Conservation (phyloP, 2,888 invertebrate genomes). For the Spialia ferax region DNA sequence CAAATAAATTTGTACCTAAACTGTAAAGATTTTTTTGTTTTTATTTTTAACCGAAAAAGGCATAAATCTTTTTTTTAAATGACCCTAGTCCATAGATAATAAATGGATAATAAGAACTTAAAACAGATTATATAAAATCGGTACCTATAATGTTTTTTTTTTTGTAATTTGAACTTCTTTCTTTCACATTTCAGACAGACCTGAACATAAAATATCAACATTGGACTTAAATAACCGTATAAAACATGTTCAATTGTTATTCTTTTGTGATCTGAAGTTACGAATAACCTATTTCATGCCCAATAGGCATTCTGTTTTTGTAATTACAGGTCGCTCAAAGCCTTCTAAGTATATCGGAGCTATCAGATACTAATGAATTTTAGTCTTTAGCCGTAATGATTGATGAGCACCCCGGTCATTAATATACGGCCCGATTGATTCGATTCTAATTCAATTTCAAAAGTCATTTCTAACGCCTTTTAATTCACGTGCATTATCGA, state of each 20-base stretch:
- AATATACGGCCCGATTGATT: conserved; percentile 59
- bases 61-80: no score
- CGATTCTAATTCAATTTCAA: conserved; percentile 53
- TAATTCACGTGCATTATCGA: conserved; percentile 38
- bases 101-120: no score
- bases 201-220: no score
- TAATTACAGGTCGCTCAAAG: conserved; percentile 41
- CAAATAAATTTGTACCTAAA: no score
- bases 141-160: no score
- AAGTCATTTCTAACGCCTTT: conserved; percentile 47
- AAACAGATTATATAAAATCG: no score
- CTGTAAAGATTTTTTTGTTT: no score
- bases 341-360: conserved; percentile 46
- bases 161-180: no score
- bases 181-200: no score
- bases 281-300: conserved; percentile 1
- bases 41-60: no score
- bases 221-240: no score
- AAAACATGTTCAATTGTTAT: neutral
- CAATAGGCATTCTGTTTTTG: conserved; percentile 12
- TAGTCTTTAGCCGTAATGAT: conserved; percentile 50
- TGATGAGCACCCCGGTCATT: conserved; percentile 52
- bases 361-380: conserved; percentile 51
- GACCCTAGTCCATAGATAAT: no score
- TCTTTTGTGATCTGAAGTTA: conserved; percentile 6